Evolutionary conservation across 2,888 invertebrate genomes (phyloP).

Genomic region (Chelonus formosanus): DNA sequence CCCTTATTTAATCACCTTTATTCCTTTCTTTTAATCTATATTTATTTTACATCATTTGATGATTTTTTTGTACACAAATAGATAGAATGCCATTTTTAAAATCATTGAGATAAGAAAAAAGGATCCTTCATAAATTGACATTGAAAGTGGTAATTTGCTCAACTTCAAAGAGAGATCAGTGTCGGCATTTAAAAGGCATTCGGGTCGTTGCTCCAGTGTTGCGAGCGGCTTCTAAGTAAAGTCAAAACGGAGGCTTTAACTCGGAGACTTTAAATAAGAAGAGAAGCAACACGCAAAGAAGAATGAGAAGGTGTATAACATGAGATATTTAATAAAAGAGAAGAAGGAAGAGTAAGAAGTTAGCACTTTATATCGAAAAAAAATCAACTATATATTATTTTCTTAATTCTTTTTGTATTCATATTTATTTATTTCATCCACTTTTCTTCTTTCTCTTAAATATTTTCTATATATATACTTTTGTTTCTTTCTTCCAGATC

Average conservation of each 20-base stretch:
- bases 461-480: conserved; percentile 32
- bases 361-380: conserved; percentile 52
- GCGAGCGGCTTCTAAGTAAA: too few relatives aligned
- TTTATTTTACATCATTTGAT: too few relatives aligned
- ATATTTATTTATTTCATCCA: not conserved
- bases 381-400: conserved; percentile 3
- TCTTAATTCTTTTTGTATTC: conserved; percentile 14
- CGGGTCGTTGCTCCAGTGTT: too few relatives aligned
- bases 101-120: too few relatives aligned
- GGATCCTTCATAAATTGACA: too few relatives aligned
- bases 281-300: conserved; percentile 8
- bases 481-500: conserved; percentile 33
- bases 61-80: too few relatives aligned
- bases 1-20: not conserved
- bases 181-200: too few relatives aligned
- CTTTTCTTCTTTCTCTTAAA: conserved; percentile 15
- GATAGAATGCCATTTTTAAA: too few relatives aligned
- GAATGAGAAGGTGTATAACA: conserved; percentile 33
- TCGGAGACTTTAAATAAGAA: conserved; percentile 10
- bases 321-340: conserved; percentile 29
- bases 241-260: conserved; percentile 8
- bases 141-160: too few relatives aligned
- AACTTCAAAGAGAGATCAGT: too few relatives aligned
- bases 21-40: not conserved
- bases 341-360: conserved; percentile 36